Percentiles rank a stretch among this genome's conserved stretches.
Conservation (phyloP, 2,888 invertebrate genomes). For the Epistrophe grossulariae region DNA sequence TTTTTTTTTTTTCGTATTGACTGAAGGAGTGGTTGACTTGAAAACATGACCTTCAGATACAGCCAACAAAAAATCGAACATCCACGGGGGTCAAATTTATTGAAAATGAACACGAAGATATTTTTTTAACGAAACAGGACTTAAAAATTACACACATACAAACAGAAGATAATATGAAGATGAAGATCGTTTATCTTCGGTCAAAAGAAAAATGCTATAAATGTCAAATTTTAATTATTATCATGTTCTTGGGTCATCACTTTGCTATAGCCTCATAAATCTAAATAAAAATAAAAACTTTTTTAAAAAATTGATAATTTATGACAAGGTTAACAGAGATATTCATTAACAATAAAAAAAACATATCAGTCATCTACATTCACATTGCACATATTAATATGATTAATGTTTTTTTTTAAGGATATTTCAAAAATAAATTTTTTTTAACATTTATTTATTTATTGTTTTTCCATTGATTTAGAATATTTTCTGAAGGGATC, state of each 20-base stretch:
- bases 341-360: slow-evolving; percentile 1
- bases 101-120: slow-evolving; percentile 16
- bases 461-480: neutral
- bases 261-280: neutral
- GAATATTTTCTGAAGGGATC: neutral
- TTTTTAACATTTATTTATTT: neutral
- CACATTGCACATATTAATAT: too few relatives aligned
- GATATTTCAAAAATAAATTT: neutral
- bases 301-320: slow-evolving; percentile 3
- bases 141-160: neutral
- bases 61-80: neutral
- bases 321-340: slow-evolving; percentile 22
- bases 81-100: slow-evolving; percentile 11
- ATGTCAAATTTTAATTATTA: slow-evolving; percentile 28
- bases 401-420: slow-evolving; percentile 8
- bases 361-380: neutral
- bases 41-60: slow-evolving; percentile 26
- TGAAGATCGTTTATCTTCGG: slow-evolving; percentile 24
- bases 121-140: neutral
- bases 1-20: neutral
- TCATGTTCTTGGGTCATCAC: slow-evolving; percentile 8
- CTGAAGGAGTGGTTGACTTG: slow-evolving; percentile 4
- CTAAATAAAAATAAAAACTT: neutral
- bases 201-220: slow-evolving; percentile 1
- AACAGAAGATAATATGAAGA: neutral